Conservation (phyloP, 35 echinoderm and acorn worm species). For the Heliocidaris tuberculata region DNA sequence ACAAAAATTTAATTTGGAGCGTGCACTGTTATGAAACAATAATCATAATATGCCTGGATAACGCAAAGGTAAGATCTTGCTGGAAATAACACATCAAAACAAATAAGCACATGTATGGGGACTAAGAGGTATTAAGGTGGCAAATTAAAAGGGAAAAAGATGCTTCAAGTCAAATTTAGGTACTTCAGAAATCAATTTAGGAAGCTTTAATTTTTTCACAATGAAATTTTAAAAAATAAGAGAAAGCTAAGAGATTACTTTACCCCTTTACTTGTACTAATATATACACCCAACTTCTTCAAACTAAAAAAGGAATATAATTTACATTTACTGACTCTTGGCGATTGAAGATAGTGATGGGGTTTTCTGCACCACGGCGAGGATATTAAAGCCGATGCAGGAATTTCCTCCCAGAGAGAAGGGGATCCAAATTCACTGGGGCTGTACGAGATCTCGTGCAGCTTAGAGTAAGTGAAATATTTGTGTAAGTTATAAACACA, state of each 20-base stretch:
- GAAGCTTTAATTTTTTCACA: too few species aligned
- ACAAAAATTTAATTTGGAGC: too few species aligned
- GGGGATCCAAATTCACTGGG: neutral
- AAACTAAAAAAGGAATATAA: neutral
- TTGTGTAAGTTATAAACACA: conserved; percentile 52
- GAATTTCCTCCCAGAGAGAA: neutral
- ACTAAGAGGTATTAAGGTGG: too few species aligned
- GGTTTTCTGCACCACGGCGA: neutral
- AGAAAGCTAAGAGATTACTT: neutral
- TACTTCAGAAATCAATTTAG: too few species aligned
- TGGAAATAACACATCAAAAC: too few species aligned
- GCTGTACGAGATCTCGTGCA: neutral
- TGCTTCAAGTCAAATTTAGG: too few species aligned
- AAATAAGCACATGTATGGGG: too few species aligned
- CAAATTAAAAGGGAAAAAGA: too few species aligned
- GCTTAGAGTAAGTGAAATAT: conserved; percentile 44
- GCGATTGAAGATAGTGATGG: neutral
- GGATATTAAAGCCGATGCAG: neutral
- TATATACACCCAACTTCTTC: neutral
- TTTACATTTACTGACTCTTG: neutral
- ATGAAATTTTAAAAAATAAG: neutral
- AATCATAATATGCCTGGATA: too few species aligned
- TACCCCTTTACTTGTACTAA: neutral
- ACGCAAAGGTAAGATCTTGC: too few species aligned
- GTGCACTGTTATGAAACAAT: too few species aligned